phyloP scores from a whole-genome alignment of 2,797 vertebrate species.

The Natrix natrix region DNA sequence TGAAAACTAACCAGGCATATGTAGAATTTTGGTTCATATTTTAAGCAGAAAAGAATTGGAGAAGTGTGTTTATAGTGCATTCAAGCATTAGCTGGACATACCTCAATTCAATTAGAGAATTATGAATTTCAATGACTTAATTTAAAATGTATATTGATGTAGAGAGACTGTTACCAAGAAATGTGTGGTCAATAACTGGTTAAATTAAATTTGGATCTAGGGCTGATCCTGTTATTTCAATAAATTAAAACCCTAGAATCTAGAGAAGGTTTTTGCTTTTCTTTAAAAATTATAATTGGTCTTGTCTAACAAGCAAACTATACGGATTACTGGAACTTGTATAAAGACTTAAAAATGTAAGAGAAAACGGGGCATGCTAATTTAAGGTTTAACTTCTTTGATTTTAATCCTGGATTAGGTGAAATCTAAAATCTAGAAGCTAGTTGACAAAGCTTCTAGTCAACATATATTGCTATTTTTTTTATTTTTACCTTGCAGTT shows the following conservation, averaged over 20 bases:
- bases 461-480: neutral
- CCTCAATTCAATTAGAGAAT: neutral
- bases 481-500: neutral
- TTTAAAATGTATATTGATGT: neutral
- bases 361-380: slow-evolving; percentile 1
- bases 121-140: neutral
- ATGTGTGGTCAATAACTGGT: slow-evolving; percentile 13
- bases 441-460: neutral
- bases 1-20: neutral
- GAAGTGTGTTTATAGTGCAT: neutral
- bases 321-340: neutral
- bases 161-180: neutral
- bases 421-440: neutral
- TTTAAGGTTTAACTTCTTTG: neutral
- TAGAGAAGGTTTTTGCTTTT: slow-evolving; percentile 7
- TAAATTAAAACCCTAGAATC: neutral
- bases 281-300: slow-evolving; percentile 28
- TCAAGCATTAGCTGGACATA: neutral
- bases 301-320: neutral
- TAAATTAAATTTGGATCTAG: slow-evolving; percentile 27
- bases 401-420: slow-evolving; percentile 3
- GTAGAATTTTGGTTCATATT: neutral
- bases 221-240: slow-evolving; percentile 21
- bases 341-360: slow-evolving; percentile 1
- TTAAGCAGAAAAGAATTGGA: neutral